phyloP scores from a whole-genome alignment of 2,113 vertebrate species.

The Pollachius pollachius region DNA sequence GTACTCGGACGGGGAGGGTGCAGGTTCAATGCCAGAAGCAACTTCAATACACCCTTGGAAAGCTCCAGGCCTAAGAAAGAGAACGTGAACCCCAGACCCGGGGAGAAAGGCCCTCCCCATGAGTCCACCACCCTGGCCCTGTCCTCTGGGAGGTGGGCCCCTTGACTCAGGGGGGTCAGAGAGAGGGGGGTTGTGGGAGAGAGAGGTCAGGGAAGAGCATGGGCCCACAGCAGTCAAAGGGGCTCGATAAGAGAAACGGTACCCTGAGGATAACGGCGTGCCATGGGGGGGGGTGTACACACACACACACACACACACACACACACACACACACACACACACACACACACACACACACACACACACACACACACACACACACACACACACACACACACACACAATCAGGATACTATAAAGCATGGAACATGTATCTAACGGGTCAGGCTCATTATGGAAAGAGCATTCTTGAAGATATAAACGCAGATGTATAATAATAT shows the following conservation, averaged over 20 bases:
- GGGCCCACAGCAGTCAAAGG: constrained; percentile 48
- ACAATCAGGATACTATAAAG: background rate
- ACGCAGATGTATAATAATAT: too few relatives aligned
- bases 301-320: constrained; percentile 7
- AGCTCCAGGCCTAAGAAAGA: background rate
- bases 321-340: too few relatives aligned
- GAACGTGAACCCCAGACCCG: constrained; percentile 23
- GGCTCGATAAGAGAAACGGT: constrained; percentile 49
- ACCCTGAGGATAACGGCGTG: constrained; percentile 36
- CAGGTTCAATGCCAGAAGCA: too few relatives aligned
- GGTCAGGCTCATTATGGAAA: too few relatives aligned
- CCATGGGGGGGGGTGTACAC: constrained; percentile 33
- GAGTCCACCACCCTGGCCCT: constrained; percentile 17
- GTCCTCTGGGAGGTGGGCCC: constrained; percentile 6
- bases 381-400: background rate
- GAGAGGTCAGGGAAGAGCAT: constrained; percentile 20
- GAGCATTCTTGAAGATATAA: too few relatives aligned
- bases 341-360: too few relatives aligned
- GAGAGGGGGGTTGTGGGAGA: constrained; percentile 14
- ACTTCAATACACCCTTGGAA: too few relatives aligned
- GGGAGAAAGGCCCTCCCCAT: constrained; percentile 16
- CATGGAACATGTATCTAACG: too few relatives aligned
- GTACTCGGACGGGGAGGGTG: too few relatives aligned
- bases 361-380: too few relatives aligned
- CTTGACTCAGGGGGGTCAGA: constrained; percentile 29